These are phyloP conservation scores for Heliconius nattereri DNA, from an alignment of 1,140 invertebrate genomes.

Conservation along the genomic window DNA sequence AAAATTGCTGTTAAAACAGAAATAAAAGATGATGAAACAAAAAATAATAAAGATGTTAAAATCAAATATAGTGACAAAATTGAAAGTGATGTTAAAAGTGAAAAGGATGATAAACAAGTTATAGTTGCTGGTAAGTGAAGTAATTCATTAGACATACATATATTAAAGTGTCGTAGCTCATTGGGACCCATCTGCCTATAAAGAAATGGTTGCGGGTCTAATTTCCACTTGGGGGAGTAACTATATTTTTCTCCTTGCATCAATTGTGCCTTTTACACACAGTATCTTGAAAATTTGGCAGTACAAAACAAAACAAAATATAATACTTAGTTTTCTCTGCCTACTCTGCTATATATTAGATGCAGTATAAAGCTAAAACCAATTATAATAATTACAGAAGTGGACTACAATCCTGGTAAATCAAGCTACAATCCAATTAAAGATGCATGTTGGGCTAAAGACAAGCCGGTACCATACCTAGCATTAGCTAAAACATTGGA, in stretches of 20 bases:
- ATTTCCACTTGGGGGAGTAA: no score
- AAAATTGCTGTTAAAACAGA: slow-evolving; percentile 24
- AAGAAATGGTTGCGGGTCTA: no score
- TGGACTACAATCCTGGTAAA: slow-evolving; percentile 89
- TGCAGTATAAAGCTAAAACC: no score
- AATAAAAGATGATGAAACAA: slow-evolving; percentile 22
- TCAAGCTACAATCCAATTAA: slow-evolving; percentile 94
- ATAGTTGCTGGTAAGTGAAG: slow-evolving; percentile 19
- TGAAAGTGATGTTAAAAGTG: slow-evolving; percentile 18
- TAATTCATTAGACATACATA: not conserved
- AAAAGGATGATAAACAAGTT: slow-evolving; percentile 14
- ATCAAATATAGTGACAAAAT: not conserved
- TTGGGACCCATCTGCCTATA: no score
- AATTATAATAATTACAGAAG: slow-evolving; percentile 51
- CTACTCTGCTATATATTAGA: no score
- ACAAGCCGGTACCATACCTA: slow-evolving; percentile 94
- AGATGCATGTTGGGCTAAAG: slow-evolving; percentile 92
- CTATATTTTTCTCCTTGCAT: no score
- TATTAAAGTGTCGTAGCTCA: no score
- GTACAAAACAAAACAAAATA: no score
- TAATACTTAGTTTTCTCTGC: no score
- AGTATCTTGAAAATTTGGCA: no score
- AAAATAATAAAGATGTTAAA: slow-evolving; percentile 27
- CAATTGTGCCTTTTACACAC: no score
- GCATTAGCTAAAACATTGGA: slow-evolving; percentile 95